phyloP scores from a whole-genome alignment of 2,888 invertebrate species.

The Deilephila elpenor region DNA sequence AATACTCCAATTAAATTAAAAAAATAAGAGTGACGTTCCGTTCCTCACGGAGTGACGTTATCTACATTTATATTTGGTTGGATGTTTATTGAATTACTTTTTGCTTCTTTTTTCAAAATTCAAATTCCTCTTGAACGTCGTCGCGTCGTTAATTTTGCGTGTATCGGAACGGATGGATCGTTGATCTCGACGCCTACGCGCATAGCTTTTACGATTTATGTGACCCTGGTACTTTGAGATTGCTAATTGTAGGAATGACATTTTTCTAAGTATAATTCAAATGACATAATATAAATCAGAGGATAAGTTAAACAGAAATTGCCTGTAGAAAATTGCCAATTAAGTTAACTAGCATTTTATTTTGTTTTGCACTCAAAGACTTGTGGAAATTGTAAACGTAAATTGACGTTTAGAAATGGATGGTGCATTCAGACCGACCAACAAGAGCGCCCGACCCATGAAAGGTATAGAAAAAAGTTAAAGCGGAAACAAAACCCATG shows the following conservation, averaged over 20 bases:
- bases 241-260: constrained; percentile 39
- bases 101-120: constrained; percentile 36
- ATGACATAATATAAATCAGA: background rate
- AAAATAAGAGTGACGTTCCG: constrained; percentile 74
- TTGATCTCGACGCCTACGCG: constrained; percentile 61
- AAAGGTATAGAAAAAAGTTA: constrained; percentile 31
- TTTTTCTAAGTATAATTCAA: background rate
- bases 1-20: constrained; percentile 81
- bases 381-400: background rate
- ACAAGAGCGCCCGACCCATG: background rate
- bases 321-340: constrained; percentile 17
- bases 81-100: constrained; percentile 52
- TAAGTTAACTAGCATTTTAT: background rate
- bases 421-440: background rate
- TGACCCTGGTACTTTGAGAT: constrained; percentile 48
- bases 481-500: constrained; percentile 38
- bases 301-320: background rate
- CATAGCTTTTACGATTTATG: constrained; percentile 47
- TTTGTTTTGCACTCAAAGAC: background rate
- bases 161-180: constrained; percentile 53
- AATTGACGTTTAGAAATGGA: background rate
- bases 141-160: constrained; percentile 61
- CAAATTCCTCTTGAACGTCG: constrained; percentile 33
- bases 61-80: constrained; percentile 52
- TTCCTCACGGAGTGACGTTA: constrained; percentile 60